Conservation (phyloP, 2,888 invertebrate species). For the Dilophus febrilis region DNA sequence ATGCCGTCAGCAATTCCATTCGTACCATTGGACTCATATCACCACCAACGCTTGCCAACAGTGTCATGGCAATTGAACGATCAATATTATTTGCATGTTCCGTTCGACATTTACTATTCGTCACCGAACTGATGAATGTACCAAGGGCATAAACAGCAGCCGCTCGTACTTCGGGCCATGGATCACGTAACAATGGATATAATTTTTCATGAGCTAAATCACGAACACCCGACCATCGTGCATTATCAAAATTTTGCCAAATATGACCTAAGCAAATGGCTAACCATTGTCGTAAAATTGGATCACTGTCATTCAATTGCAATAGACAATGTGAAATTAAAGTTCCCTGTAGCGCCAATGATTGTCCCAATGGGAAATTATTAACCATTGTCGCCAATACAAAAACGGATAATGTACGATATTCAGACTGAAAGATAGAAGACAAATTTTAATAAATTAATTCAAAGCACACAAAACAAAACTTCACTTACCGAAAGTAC, state of each 20-base stretch:
- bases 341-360: slow-evolving; percentile 76
- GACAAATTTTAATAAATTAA: background rate
- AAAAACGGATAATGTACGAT: slow-evolving; percentile 87
- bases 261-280: slow-evolving; percentile 79
- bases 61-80: slow-evolving; percentile 76
- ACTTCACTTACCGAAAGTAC: slow-evolving; percentile 49
- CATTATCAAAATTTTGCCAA: slow-evolving; percentile 79
- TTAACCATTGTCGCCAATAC: slow-evolving; percentile 87
- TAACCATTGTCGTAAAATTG: slow-evolving; percentile 67
- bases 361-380: slow-evolving; percentile 74
- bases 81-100: slow-evolving; percentile 91
- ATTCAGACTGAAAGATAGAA: slow-evolving; percentile 42
- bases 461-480: slow-evolving; percentile 12
- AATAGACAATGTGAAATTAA: slow-evolving; percentile 84
- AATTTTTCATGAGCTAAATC: slow-evolving; percentile 95
- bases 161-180: slow-evolving; percentile 80
- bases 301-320: slow-evolving; percentile 56
- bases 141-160: slow-evolving; percentile 90
- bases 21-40: slow-evolving; percentile 85
- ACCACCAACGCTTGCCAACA: slow-evolving; percentile 56
- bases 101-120: slow-evolving; percentile 43
- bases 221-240: slow-evolving; percentile 87
- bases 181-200: slow-evolving; percentile 59
- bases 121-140: slow-evolving; percentile 74
- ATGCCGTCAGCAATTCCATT: slow-evolving; percentile 68